These are phyloP conservation scores for Crambe crambe DNA, from an alignment of 37 sponge, comb jelly and placozoan species.

Conservation along the genomic window DNA sequence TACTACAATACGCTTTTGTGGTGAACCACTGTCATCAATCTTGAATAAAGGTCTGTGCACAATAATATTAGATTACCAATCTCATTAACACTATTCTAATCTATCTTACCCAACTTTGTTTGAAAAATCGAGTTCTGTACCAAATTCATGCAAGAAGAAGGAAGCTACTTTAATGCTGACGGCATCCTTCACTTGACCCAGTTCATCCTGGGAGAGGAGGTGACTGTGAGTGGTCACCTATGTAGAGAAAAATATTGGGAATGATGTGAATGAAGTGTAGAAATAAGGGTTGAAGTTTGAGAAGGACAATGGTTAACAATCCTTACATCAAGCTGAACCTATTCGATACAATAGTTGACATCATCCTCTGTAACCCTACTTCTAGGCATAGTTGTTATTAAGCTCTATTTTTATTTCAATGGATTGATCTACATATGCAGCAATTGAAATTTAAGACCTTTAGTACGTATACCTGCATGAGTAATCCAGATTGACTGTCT, in stretches of 20 bases:
- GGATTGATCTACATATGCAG: too few species aligned
- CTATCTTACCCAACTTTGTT: slow-evolving; percentile 75
- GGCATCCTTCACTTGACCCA: slow-evolving; percentile 5
- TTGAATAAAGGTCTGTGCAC: slow-evolving; percentile 15
- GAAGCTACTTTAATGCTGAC: background rate
- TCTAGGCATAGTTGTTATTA: too few species aligned
- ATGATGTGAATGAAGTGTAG: too few species aligned
- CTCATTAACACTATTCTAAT: too few species aligned
- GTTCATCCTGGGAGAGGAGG: slow-evolving; percentile 49
- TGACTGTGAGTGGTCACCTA: slow-evolving; percentile 90
- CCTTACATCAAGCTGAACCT: too few species aligned
- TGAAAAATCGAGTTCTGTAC: slow-evolving; percentile 77
- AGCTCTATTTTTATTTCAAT: too few species aligned
- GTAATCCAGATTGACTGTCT: background rate
- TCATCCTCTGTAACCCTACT: too few species aligned
- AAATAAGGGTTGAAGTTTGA: too few species aligned
- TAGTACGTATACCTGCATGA: slow-evolving; percentile 49
- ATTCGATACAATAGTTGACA: too few species aligned
- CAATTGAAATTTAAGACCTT: too few species aligned
- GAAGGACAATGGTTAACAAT: too few species aligned
- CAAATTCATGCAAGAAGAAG: slow-evolving; percentile 75
- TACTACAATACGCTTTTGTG: slow-evolving; percentile 32
- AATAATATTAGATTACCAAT: too few species aligned
- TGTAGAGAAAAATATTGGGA: background rate
- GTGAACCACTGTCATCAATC: background rate